Conservation (phyloP, 2,888 invertebrate genomes). For the Eupithecia vulgata region DNA sequence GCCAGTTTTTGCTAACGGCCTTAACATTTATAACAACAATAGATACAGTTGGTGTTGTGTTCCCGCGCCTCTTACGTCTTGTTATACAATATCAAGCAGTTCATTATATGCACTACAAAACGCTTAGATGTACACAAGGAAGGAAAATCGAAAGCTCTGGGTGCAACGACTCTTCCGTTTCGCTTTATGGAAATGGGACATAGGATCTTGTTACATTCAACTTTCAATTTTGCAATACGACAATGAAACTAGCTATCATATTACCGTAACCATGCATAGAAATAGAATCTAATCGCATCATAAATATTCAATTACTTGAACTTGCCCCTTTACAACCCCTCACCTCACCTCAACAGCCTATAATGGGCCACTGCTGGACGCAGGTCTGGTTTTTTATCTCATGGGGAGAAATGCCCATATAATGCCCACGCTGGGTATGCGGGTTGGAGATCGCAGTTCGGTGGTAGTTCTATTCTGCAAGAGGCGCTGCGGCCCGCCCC, state of each 20-base stretch:
- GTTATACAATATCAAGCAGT: slow-evolving; percentile 75
- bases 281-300: slow-evolving; percentile 23
- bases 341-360: too few species aligned
- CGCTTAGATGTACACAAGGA: slow-evolving; percentile 58
- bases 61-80: slow-evolving; percentile 79
- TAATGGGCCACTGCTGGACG: too few species aligned
- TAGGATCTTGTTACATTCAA: slow-evolving; percentile 53
- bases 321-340: slow-evolving; percentile 7
- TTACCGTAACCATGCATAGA: slow-evolving; percentile 47
- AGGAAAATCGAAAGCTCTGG: slow-evolving; percentile 61
- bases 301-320: slow-evolving; percentile 28
- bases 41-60: slow-evolving; percentile 67
- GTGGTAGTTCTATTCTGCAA: too few species aligned
- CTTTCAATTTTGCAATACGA: slow-evolving; percentile 60
- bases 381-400: too few species aligned
- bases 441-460: too few species aligned
- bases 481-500: too few species aligned
- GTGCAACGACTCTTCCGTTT: slow-evolving; percentile 56
- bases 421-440: too few species aligned
- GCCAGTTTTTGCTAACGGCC: slow-evolving; percentile 66
- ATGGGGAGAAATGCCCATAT: too few species aligned
- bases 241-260: slow-evolving; percentile 54
- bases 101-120: slow-evolving; percentile 61
- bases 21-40: slow-evolving; percentile 79
- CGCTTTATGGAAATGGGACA: slow-evolving; percentile 54